Conservation (phyloP, 2,113 vertebrate genomes). For the Dryoscopus gambensis region DNA sequence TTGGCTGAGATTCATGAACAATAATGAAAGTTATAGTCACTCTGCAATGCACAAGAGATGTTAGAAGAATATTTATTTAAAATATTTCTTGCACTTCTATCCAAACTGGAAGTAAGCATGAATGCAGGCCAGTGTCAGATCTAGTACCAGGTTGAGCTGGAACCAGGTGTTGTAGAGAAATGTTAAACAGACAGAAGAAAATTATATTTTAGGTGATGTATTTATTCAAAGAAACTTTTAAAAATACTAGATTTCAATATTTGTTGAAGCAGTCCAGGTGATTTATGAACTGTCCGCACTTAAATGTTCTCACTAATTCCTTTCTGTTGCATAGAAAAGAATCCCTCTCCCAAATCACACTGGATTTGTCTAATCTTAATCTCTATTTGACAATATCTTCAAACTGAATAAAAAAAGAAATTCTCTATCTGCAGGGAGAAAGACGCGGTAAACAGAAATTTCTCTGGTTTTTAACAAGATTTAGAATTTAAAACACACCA, state of each 20-base stretch:
- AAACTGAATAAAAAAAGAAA: not conserved
- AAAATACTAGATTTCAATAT: not conserved
- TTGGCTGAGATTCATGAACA: not conserved
- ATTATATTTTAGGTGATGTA: not conserved
- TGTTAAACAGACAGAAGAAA: not conserved
- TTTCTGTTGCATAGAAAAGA: not conserved
- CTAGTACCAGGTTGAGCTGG: not conserved
- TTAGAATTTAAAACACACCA: not conserved
- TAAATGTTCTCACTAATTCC: not conserved
- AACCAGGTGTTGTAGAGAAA: not conserved
- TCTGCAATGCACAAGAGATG: not conserved
- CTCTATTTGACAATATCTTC: not conserved
- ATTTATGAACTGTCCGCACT: not conserved
- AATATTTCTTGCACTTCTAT: not conserved
- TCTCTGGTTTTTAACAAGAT: not conserved
- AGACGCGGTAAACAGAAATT: not conserved
- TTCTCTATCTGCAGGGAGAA: not conserved
- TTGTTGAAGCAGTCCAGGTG: not conserved
- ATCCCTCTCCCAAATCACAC: not conserved
- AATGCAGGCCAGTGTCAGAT: not conserved
- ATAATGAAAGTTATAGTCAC: not conserved
- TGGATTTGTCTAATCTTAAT: not conserved
- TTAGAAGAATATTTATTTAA: not conserved
- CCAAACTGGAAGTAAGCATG: not conserved
- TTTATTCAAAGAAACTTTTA: not conserved